Evolutionary conservation across 2,113 vertebrate genomes (phyloP).

Genomic region (Tapirus terrestris): DNA sequence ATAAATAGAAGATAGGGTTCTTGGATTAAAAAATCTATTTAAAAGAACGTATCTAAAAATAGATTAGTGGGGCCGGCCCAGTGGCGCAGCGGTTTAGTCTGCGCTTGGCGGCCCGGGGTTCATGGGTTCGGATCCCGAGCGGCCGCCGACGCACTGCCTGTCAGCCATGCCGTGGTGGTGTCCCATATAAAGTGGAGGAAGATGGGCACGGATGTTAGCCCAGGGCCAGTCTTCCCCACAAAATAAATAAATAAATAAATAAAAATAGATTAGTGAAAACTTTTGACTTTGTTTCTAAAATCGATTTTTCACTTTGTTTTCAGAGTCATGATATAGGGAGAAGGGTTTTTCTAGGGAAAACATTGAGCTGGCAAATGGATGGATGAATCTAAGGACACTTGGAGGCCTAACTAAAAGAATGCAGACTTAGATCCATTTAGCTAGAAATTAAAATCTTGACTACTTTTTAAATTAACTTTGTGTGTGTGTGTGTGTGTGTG

Average conservation of each 20-base stretch:
- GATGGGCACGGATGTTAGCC: too few species aligned
- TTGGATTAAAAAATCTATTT: neutral
- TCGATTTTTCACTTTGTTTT: neutral
- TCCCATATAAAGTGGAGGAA: too few species aligned
- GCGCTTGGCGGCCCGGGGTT: too few species aligned
- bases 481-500: too few species aligned
- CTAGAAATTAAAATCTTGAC: neutral
- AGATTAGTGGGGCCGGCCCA: too few species aligned
- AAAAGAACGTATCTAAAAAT: neutral
- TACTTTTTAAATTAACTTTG: neutral
- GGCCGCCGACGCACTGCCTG: too few species aligned
- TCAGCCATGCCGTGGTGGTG: too few species aligned
- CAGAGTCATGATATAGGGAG: neutral
- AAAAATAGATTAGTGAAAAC: neutral
- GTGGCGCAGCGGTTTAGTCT: too few species aligned
- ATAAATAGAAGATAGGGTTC: neutral
- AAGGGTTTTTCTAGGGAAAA: neutral
- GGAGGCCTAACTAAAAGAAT: neutral
- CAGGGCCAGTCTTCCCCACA: too few species aligned
- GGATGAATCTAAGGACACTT: neutral
- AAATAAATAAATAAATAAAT: too few species aligned
- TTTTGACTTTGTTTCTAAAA: neutral
- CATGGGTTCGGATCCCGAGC: too few species aligned
- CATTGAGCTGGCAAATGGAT: neutral
- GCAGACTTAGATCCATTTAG: neutral